Conservation (phyloP, 2,797 vertebrate genomes). For the Ctenochaetus hawaiiensis region DNA sequence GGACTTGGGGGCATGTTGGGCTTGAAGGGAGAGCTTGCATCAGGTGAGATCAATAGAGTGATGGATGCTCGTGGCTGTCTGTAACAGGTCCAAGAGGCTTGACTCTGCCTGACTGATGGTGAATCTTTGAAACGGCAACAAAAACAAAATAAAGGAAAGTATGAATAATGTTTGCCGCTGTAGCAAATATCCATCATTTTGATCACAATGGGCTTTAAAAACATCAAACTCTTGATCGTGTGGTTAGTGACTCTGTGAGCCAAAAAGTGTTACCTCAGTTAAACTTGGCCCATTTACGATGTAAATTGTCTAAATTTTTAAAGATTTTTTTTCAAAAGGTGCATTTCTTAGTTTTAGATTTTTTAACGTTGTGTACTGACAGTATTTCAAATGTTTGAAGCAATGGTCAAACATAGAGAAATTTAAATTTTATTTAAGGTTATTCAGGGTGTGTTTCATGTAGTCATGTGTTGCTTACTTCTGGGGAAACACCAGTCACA, state of each 20-base stretch:
- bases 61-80: constrained; percentile 40
- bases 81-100: constrained; percentile 22
- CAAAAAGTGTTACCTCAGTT: too few relatives aligned
- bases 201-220: constrained; percentile 22
- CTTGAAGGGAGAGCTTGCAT: constrained; percentile 36
- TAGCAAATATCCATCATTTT: constrained; percentile 38
- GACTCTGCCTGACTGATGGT: constrained; percentile 37
- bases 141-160: neutral
- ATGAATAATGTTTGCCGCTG: constrained; percentile 31
- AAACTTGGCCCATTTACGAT: too few relatives aligned
- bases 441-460: too few relatives aligned
- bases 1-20: constrained; percentile 39
- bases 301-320: too few relatives aligned
- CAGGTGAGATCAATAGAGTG: constrained; percentile 68
- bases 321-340: too few relatives aligned
- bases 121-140: constrained; percentile 21
- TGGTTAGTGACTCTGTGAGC: neutral
- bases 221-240: neutral
- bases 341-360: too few relatives aligned
- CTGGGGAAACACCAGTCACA: too few relatives aligned
- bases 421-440: too few relatives aligned
- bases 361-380: too few relatives aligned
- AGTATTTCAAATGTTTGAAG: too few relatives aligned
- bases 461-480: too few relatives aligned
- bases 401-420: too few relatives aligned